phyloP scores from a whole-genome alignment of 2,113 vertebrate species.

The Poeciliopsis turrubarensis region DNA sequence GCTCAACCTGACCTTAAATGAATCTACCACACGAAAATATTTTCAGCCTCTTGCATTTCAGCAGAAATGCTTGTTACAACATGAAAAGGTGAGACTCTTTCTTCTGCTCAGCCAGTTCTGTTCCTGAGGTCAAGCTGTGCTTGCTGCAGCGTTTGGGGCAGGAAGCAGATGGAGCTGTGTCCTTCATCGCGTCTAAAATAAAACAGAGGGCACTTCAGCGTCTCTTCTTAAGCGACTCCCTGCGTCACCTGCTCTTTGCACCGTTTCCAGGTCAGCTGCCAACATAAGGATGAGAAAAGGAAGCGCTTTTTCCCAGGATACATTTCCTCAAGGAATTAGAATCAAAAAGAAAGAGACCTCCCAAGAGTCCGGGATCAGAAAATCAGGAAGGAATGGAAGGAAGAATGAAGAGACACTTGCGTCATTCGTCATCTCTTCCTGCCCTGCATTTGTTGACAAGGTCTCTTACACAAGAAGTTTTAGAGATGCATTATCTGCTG shows the following conservation, averaged over 20 bases:
- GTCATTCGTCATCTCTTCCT: slow-evolving; percentile 44
- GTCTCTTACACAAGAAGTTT: slow-evolving; percentile 66
- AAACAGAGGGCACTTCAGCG: slow-evolving; percentile 30
- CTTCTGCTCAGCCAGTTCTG: slow-evolving; percentile 54
- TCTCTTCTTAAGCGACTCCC: slow-evolving; percentile 13
- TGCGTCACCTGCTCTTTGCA: slow-evolving; percentile 43
- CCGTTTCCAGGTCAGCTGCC: slow-evolving; percentile 59
- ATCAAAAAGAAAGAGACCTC: slow-evolving; percentile 48
- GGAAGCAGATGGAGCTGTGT: slow-evolving; percentile 71
- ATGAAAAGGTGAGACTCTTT: slow-evolving; percentile 61
- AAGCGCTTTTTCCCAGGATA: slow-evolving; percentile 56
- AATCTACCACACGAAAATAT: slow-evolving; percentile 47
- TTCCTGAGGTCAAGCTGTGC: slow-evolving; percentile 45
- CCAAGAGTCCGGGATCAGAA: slow-evolving; percentile 38
- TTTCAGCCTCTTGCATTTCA: slow-evolving; percentile 6
- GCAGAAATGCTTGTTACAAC: slow-evolving; percentile 64
- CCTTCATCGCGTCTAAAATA: slow-evolving; percentile 55
- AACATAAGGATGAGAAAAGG: slow-evolving; percentile 40
- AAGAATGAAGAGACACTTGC: slow-evolving; percentile 44
- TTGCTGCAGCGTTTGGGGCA: slow-evolving; percentile 43
- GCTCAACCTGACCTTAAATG: slow-evolving; percentile 17
- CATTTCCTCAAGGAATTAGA: slow-evolving; percentile 68
- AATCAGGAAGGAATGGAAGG: slow-evolving; percentile 46
- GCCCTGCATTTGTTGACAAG: slow-evolving; percentile 30
- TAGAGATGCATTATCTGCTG: slow-evolving; percentile 41